These are phyloP conservation scores for Unio delphinus DNA, from an alignment of 2,888 invertebrate genomes.

Conservation along the genomic window DNA sequence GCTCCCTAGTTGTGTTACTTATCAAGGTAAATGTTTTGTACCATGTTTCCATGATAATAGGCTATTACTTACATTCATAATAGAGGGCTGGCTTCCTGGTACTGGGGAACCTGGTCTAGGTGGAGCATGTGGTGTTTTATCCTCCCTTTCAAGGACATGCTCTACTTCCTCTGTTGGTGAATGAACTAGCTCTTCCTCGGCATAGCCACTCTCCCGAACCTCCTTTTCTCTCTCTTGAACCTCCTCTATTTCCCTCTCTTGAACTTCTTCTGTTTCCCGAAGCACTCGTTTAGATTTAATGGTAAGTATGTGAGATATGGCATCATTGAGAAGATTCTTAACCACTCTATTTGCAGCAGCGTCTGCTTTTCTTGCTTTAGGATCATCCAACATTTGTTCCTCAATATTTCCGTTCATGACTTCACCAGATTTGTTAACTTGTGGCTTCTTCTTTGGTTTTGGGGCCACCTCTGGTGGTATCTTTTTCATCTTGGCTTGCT, in stretches of 20 bases:
- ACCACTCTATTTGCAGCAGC: slow-evolving; percentile 54
- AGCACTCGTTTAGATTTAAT: slow-evolving; percentile 44
- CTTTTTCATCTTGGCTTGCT: slow-evolving; percentile 29
- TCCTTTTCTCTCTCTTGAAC: slow-evolving; percentile 10
- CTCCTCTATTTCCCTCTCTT: neutral
- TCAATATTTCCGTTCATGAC: slow-evolving; percentile 9
- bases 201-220: slow-evolving; percentile 19
- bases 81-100: slow-evolving; percentile 38
- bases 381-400: slow-evolving; percentile 6
- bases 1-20: too few species aligned
- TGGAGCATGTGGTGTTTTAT: slow-evolving; percentile 22
- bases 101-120: slow-evolving; percentile 55
- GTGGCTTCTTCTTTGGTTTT: slow-evolving; percentile 34
- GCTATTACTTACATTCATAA: slow-evolving; percentile 19
- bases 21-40: too few species aligned
- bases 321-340: slow-evolving; percentile 59
- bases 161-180: slow-evolving; percentile 42
- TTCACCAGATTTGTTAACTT: slow-evolving; percentile 7
- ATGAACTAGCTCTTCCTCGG: slow-evolving; percentile 17
- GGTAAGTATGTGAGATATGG: slow-evolving; percentile 61
- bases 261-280: neutral
- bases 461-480: slow-evolving; percentile 42
- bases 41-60: too few species aligned
- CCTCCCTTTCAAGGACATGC: slow-evolving; percentile 29
- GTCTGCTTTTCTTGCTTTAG: slow-evolving; percentile 19